Conservation (phyloP, 2,888 invertebrate species). For the Netelia virgata region DNA sequence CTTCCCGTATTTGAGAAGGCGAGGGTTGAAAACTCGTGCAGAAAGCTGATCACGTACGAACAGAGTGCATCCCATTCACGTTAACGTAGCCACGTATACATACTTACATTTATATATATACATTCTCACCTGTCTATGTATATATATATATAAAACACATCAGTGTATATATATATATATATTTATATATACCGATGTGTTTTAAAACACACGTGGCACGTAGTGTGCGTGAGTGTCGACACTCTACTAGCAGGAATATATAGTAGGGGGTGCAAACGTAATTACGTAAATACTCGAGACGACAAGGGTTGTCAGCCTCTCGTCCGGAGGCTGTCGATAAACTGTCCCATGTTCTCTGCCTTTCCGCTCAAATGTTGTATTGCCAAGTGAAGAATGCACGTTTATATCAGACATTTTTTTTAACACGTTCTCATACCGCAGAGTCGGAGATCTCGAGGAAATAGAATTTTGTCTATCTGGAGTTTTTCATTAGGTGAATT, state of each 20-base stretch:
- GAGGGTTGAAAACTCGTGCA: conserved; percentile 13
- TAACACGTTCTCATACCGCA: not conserved
- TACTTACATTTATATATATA: not conserved
- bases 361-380: not conserved
- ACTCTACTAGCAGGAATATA: not conserved
- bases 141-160: too few species aligned
- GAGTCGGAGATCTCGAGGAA: not conserved
- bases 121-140: not conserved
- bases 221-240: not conserved
- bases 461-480: not conserved
- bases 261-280: conserved; percentile 37
- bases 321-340: conserved; percentile 46
- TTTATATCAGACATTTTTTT: not conserved
- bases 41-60: conserved; percentile 54
- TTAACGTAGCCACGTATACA: conserved; percentile 17
- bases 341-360: conserved; percentile 21
- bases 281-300: conserved; percentile 58
- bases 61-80: conserved; percentile 48
- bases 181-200: not conserved
- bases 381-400: not conserved
- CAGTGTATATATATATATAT: too few species aligned
- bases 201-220: not conserved
- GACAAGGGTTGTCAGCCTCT: conserved; percentile 48
- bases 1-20: not conserved
- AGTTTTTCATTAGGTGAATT: too few species aligned